These are phyloP conservation scores for Cheilosia grossa DNA, from an alignment of 2,888 invertebrate genomes.

Conservation along the genomic window DNA sequence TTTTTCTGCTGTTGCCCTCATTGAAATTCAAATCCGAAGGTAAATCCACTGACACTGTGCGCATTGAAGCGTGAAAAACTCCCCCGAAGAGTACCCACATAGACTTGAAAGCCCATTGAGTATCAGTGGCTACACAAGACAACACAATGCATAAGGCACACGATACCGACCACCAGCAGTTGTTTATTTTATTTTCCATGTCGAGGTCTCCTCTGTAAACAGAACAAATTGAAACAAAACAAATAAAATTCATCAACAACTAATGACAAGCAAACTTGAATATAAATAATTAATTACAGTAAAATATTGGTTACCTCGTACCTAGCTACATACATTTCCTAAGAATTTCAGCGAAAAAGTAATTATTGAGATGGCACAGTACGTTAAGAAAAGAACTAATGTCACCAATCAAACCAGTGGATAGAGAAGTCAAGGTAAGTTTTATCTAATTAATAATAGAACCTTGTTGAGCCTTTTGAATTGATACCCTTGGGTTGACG, in stretches of 20 bases:
- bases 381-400: slow-evolving; percentile 10
- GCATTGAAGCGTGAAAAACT: slow-evolving; percentile 57
- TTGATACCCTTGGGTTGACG: no score
- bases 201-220: slow-evolving; percentile 45
- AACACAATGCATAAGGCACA: neutral
- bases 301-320: neutral
- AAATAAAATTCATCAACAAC: slow-evolving; percentile 2
- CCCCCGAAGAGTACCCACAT: slow-evolving; percentile 29
- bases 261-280: slow-evolving; percentile 44
- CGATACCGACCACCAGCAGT: slow-evolving; percentile 30
- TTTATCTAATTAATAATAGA: no score
- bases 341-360: neutral
- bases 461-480: no score
- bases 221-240: slow-evolving; percentile 1
- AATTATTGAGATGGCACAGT: slow-evolving; percentile 15
- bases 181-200: slow-evolving; percentile 36
- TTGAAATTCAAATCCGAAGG: slow-evolving; percentile 38
- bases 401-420: no score
- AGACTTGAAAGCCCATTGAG: slow-evolving; percentile 23
- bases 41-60: slow-evolving; percentile 31
- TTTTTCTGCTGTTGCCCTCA: slow-evolving; percentile 6
- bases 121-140: slow-evolving; percentile 6
- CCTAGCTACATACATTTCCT: neutral
- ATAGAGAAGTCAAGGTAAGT: no score
- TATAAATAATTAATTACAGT: slow-evolving; percentile 58